These are phyloP conservation scores for Xenopus laevis DNA, from an alignment of 2,113 vertebrate species.

Conservation along the genomic window DNA sequence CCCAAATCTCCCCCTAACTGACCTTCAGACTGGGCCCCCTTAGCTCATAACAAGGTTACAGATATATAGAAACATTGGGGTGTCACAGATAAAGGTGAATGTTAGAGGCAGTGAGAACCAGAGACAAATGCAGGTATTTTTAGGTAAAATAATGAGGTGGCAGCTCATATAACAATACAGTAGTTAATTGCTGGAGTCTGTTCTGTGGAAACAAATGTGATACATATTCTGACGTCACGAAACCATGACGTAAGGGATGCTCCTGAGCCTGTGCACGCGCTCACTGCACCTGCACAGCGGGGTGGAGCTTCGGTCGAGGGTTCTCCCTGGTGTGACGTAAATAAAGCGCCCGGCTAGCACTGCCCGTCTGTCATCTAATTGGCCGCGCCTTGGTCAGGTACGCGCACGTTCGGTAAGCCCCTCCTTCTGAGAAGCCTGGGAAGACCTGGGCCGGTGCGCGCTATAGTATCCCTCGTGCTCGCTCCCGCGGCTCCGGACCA, in stretches of 20 bases:
- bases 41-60: too few relatives aligned
- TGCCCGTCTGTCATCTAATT: not conserved
- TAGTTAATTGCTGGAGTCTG: too few relatives aligned
- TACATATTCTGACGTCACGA: too few relatives aligned
- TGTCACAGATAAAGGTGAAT: too few relatives aligned
- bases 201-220: too few relatives aligned
- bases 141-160: too few relatives aligned
- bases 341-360: not conserved
- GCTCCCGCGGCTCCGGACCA: conserved; percentile 26
- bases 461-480: conserved; percentile 11
- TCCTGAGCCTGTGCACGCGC: conserved; percentile 28
- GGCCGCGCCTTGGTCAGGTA: not conserved
- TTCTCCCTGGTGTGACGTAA: conserved; percentile 28
- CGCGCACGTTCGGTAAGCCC: conserved; percentile 7
- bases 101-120: too few relatives aligned
- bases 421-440: conserved; percentile 4
- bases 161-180: too few relatives aligned
- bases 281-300: conserved; percentile 24
- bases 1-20: too few relatives aligned
- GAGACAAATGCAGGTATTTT: too few relatives aligned
- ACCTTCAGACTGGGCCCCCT: too few relatives aligned
- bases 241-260: conserved; percentile 30
- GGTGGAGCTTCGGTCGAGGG: conserved; percentile 1
- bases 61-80: too few relatives aligned
- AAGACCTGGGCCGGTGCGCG: conserved; percentile 7